Base-by-base conservation (phyloP, 2,888 invertebrate genomes). In the Amphipoea oculea region DNA sequence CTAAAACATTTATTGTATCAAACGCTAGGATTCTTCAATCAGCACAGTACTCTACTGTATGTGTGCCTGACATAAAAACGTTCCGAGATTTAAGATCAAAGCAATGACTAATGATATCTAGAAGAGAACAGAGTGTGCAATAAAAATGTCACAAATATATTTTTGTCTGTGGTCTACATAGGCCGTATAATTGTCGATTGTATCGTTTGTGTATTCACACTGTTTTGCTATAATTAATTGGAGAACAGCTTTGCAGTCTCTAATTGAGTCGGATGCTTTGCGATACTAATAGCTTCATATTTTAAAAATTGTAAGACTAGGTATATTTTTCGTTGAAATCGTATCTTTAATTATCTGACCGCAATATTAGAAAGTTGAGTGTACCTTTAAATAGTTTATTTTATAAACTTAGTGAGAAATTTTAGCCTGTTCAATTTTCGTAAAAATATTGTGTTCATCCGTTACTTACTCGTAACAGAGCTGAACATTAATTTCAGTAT, bases 11-110 rank as follows among this genome's bases (percentile, higher is more conserved):
- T 81, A 81, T 83, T 90, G 73, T 89, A 85, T 79, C 69, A 82
- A 81, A 88, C 36, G 45, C 74, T 83, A 80, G 54, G 70, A 81
- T 83, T 86, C 73, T 83, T 89, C 82, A 80, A 84, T 89, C 89
- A 81, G 84, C 91, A 76, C 79, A 79, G 88, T 86, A 92, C 91
- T 93, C 92, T 94, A 93, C 89, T 93, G 92, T 90, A 87, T 83
- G 86, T 89, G 92, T 91, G 89, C 93, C 91, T 92, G 93, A 90
- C 92, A 94, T 94, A 94, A 95, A 95, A 96, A 95, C 93, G 93
- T 94, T 95, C 89, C 89, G 90, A 94, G 93, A 96, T 95, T 93
- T 92, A 95, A 96, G 95, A 95, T 96, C 96, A 96, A 96, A 96
- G 95, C 90, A 82, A 93, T 94, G 94, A 96, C 92, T 95, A 95